Evolutionary conservation across 2,113 vertebrate species (phyloP).

Genomic region (Bagarius yarrelli): DNA sequence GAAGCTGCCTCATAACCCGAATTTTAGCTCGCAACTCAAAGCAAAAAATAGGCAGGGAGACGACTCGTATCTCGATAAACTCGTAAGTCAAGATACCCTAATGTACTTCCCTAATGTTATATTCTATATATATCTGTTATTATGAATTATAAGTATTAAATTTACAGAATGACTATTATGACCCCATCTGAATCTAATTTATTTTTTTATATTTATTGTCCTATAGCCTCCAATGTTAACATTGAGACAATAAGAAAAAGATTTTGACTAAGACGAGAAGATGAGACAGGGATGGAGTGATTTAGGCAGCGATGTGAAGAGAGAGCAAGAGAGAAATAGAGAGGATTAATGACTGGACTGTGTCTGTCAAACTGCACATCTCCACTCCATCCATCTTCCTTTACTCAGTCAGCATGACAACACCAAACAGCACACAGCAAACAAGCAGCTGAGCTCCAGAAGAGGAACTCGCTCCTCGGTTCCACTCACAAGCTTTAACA

Average conservation of each 20-base stretch:
- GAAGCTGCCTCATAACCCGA: too few relatives aligned
- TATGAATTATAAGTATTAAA: too few relatives aligned
- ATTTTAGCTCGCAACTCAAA: too few relatives aligned
- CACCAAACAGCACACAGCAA: conserved; percentile 38
- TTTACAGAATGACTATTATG: too few relatives aligned
- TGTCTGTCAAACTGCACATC: conserved; percentile 36
- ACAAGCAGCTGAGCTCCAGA: conserved; percentile 15
- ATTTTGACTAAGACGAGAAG: neutral
- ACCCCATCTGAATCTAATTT: too few relatives aligned
- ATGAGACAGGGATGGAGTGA: conserved; percentile 16
- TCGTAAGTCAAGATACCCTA: too few relatives aligned
- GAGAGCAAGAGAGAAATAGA: conserved; percentile 24
- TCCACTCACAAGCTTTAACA: neutral
- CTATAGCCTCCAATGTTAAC: too few relatives aligned
- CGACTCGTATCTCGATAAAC: too few relatives aligned
- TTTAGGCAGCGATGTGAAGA: neutral
- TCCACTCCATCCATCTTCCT: conserved; percentile 41
- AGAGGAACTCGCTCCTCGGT: conserved; percentile 1
- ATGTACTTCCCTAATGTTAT: too few relatives aligned
- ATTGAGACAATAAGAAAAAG: neutral
- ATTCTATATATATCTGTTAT: too few relatives aligned
- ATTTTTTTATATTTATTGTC: too few relatives aligned
- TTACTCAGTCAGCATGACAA: conserved; percentile 33
- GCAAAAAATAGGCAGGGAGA: too few relatives aligned
- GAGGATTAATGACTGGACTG: conserved; percentile 48